Evolutionary conservation across 1,140 invertebrate genomes (phyloP).

Genomic region (Elymnias hypermnestra): DNA sequence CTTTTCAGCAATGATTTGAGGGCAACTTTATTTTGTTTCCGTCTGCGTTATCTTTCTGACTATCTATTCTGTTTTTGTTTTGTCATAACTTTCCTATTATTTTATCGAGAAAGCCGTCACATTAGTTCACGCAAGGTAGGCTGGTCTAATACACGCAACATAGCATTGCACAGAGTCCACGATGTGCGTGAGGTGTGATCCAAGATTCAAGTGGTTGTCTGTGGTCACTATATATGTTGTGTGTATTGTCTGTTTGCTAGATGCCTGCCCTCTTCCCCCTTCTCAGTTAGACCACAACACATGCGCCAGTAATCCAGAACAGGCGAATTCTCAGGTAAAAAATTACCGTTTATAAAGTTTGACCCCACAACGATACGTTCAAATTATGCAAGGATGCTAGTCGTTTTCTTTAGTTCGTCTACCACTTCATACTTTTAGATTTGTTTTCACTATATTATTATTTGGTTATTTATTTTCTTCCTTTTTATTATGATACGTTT

Average conservation of each 20-base stretch:
- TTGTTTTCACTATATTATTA: conserved; percentile 54
- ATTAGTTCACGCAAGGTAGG: conserved; percentile 51
- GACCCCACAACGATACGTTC: conserved; percentile 69
- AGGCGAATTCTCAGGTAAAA: conserved; percentile 76
- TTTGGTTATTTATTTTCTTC: conserved; percentile 41
- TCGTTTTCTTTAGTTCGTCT: conserved; percentile 60
- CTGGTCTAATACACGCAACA: conserved; percentile 71
- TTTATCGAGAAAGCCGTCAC: conserved; percentile 22
- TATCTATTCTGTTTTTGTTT: conserved; percentile 64
- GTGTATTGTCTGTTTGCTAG: conserved; percentile 79
- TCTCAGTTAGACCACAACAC: conserved; percentile 82
- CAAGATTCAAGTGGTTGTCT: conserved; percentile 73
- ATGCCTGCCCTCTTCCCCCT: conserved; percentile 81
- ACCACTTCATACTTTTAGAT: conserved; percentile 69
- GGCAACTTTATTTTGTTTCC: conserved; percentile 35
- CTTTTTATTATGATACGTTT: conserved; percentile 51
- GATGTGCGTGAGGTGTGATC: conserved; percentile 72
- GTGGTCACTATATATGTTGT: conserved; percentile 77
- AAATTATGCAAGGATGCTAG: conserved; percentile 70
- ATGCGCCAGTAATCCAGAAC: conserved; percentile 77
- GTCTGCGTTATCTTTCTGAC: conserved; percentile 54
- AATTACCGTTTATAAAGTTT: conserved; percentile 64
- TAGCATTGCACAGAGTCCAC: conserved; percentile 60
- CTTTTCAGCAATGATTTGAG: conserved; percentile 23
- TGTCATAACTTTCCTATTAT: conserved; percentile 27